Evolutionary conservation across 2,797 vertebrate species (phyloP).

Genomic region (Fistularia commersonii): DNA sequence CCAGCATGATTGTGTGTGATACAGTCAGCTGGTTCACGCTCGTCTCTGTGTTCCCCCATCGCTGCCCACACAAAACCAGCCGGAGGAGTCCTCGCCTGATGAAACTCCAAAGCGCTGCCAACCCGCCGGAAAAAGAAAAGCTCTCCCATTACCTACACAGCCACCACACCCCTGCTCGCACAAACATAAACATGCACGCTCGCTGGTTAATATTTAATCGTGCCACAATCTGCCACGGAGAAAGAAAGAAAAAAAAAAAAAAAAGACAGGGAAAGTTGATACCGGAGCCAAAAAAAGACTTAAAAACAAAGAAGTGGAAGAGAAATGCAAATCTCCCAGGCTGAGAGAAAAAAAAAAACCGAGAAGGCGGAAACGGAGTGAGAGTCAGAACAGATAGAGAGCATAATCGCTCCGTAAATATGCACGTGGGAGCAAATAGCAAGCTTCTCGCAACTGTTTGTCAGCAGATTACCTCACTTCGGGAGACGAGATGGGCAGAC

Average conservation of each 20-base stretch:
- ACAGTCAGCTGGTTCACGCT: constrained; percentile 42
- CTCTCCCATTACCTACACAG: constrained; percentile 70
- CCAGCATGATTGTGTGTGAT: constrained; percentile 22
- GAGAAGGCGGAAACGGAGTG: constrained; percentile 44
- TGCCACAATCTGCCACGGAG: constrained; percentile 50
- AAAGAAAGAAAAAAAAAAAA: constrained; percentile 21
- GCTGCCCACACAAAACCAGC: constrained; percentile 61
- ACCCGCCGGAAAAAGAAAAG: constrained; percentile 41
- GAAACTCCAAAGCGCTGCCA: constrained; percentile 41
- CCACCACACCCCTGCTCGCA: constrained; percentile 38
- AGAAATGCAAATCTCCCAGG: constrained; percentile 27
- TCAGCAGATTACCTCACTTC: constrained; percentile 60
- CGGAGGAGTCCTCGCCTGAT: constrained; percentile 57
- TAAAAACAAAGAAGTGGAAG: constrained; percentile 14
- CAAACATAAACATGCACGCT: constrained; percentile 25
- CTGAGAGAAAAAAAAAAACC: constrained; percentile 17
- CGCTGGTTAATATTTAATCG: constrained; percentile 76
- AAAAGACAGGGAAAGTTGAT: constrained; percentile 11
- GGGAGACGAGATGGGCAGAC: constrained; percentile 31
- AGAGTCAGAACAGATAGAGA: constrained; percentile 51
- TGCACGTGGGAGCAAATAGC: constrained; percentile 66
- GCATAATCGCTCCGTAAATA: constrained; percentile 68
- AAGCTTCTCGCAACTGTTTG: constrained; percentile 69
- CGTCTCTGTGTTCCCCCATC: constrained; percentile 42
- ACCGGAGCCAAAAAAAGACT: constrained; percentile 26